Conservation (phyloP, 2,113 vertebrate genomes). For the Camelus bactrianus region DNA sequence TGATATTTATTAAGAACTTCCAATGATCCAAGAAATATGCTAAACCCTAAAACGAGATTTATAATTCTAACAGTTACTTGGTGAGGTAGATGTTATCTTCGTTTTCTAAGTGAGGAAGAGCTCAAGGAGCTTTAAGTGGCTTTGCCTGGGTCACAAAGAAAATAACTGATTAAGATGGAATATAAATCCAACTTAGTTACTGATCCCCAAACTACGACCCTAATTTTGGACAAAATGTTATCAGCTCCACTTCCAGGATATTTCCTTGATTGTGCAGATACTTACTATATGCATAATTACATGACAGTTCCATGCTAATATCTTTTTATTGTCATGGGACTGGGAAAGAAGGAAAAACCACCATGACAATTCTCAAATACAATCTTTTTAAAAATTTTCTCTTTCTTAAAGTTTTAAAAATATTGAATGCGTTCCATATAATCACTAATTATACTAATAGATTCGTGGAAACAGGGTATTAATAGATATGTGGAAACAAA, state of each 20-base stretch:
- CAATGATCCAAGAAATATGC: neutral
- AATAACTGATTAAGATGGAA: neutral
- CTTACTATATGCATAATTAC: neutral
- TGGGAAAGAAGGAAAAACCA: neutral
- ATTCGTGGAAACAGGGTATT: conserved; percentile 78
- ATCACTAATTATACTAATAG: conserved; percentile 77
- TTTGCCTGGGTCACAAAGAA: neutral
- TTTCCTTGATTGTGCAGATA: neutral
- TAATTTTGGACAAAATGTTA: neutral
- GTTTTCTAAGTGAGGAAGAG: neutral
- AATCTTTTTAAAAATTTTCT: neutral
- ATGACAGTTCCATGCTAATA: neutral
- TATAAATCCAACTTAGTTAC: neutral
- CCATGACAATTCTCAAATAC: neutral
- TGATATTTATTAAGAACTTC: neutral
- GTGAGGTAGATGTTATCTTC: neutral
- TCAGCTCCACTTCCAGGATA: neutral
- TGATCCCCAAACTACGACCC: neutral
- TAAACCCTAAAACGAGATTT: neutral
- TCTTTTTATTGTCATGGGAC: neutral
- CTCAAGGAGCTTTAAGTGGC: neutral
- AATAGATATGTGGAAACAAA: conserved; percentile 77
- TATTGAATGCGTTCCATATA: conserved; percentile 69
- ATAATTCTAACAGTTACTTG: neutral
- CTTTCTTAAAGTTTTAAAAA: conserved; percentile 57